Evolutionary conservation across 2,797 vertebrate species (phyloP).

Genomic region (Pachyuromys duprasi): DNA sequence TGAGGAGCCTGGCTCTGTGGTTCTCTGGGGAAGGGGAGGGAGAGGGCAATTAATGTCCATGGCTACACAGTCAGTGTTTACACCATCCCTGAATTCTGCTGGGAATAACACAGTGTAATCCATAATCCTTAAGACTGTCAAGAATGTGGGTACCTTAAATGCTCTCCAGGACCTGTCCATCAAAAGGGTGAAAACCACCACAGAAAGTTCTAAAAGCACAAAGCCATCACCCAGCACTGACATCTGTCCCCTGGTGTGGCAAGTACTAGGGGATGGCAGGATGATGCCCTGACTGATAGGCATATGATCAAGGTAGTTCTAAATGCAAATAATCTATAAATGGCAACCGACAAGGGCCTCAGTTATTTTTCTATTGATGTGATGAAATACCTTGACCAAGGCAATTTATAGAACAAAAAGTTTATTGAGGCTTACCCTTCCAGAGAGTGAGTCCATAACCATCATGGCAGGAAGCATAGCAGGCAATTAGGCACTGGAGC

Average conservation of each 20-base stretch:
- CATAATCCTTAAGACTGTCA: conserved; percentile 52
- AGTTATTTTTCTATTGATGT: background rate
- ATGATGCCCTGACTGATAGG: background rate
- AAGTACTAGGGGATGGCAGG: background rate
- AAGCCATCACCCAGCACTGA: background rate
- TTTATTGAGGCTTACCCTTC: background rate
- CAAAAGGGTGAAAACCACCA: conserved; percentile 27
- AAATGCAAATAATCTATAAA: accelerated
- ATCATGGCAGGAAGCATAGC: no score
- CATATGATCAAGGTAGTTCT: background rate
- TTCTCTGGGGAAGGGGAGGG: conserved; percentile 62
- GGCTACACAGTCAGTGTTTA: conserved; percentile 26
- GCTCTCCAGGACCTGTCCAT: no score
- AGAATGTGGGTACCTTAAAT: conserved; percentile 51
- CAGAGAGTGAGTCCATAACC: background rate
- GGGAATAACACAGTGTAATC: background rate
- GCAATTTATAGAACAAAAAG: background rate
- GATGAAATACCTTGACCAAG: background rate
- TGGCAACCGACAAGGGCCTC: background rate
- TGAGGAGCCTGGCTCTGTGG: background rate
- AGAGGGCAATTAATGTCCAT: conserved; percentile 70
- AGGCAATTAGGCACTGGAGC: background rate
- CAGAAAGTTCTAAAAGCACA: background rate
- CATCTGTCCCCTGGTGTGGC: background rate
- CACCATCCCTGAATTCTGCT: conserved; percentile 43